These are phyloP conservation scores for Heterodera carotae DNA, from an alignment of 1,140 invertebrate species.

Conservation along the genomic window DNA sequence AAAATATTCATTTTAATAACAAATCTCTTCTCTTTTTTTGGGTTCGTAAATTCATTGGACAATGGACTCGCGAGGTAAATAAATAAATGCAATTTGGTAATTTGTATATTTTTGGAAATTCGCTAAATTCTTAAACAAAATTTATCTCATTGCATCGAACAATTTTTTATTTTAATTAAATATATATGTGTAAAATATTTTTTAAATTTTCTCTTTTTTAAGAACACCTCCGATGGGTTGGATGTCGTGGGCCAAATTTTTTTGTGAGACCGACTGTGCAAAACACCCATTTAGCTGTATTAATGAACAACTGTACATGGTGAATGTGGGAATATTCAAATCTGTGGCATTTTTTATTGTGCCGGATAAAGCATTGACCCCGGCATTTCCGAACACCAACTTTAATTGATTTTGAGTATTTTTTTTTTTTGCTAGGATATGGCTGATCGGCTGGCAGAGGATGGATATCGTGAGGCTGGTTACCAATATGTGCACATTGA, in stretches of 20 bases:
- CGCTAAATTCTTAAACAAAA: too few relatives aligned
- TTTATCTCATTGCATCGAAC: too few relatives aligned
- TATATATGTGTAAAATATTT: background rate
- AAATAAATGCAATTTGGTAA: background rate
- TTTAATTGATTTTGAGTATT: too few relatives aligned
- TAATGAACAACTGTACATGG: constrained; percentile 61
- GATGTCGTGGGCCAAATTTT: constrained; percentile 88
- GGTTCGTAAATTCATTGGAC: background rate
- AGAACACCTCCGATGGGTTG: constrained; percentile 73
- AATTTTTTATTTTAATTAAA: background rate
- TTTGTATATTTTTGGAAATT: background rate
- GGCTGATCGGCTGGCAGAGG: constrained; percentile 47
- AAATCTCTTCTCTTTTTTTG: background rate
- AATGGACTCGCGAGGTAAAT: background rate
- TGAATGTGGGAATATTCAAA: too few relatives aligned
- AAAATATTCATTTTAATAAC: background rate
- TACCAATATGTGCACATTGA: constrained; percentile 56
- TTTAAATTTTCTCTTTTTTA: background rate
- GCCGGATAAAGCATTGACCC: too few relatives aligned
- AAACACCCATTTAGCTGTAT: constrained; percentile 59
- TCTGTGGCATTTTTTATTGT: too few relatives aligned
- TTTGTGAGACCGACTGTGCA: constrained; percentile 86
- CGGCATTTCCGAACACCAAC: too few relatives aligned
- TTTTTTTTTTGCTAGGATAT: constrained; percentile 20
- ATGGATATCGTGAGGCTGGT: constrained; percentile 54